Conservation (phyloP, 2,797 vertebrate genomes). For the Gorsachius magnificus region DNA sequence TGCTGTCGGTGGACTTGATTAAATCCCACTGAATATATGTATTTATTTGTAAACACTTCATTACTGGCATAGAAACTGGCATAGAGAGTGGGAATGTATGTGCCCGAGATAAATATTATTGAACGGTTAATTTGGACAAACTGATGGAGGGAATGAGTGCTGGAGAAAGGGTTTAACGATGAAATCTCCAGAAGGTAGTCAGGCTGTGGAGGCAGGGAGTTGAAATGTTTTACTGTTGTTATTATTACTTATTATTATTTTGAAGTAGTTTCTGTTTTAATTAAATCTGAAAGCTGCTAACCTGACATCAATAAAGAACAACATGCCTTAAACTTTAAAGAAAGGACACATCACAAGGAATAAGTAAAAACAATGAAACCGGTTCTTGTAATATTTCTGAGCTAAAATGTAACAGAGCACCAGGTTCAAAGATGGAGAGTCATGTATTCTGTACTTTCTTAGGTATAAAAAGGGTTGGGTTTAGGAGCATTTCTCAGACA, state of each 20-base stretch:
- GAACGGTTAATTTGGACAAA: background rate
- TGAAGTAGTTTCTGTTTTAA: background rate
- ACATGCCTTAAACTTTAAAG: background rate
- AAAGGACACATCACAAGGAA: background rate
- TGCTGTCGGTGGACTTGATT: background rate
- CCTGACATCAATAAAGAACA: background rate
- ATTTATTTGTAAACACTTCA: background rate
- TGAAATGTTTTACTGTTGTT: background rate
- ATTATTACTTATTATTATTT: background rate
- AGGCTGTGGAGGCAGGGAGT: background rate
- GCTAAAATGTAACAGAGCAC: background rate
- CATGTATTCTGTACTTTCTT: background rate
- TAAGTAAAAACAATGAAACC: background rate
- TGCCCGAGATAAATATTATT: background rate
- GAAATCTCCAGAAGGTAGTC: background rate
- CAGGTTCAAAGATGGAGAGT: background rate
- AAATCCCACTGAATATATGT: background rate
- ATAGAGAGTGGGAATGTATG: background rate
- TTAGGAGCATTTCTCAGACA: background rate
- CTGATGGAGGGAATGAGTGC: background rate
- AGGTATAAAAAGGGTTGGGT: background rate
- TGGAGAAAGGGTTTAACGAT: background rate
- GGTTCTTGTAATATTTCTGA: background rate
- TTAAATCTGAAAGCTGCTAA: background rate
- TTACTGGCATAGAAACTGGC: background rate